These are phyloP conservation scores for Poecilia velifera DNA, from an alignment of 2,797 vertebrate genomes.

Conservation along the genomic window DNA sequence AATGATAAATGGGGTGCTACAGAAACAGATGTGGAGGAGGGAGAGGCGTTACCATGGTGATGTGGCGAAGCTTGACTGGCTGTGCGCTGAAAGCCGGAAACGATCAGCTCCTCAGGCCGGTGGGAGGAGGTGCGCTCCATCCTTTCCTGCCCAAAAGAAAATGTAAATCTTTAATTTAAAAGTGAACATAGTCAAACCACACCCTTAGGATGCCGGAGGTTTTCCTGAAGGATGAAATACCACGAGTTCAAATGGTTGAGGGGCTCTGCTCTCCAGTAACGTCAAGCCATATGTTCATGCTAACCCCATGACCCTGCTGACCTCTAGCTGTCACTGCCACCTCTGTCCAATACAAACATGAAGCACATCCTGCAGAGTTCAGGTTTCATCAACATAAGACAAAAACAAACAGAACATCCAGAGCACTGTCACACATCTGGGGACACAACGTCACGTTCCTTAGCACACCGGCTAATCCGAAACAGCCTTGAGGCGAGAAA, in stretches of 20 bases:
- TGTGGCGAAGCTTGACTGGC: slow-evolving; percentile 79
- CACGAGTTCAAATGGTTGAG: slow-evolving; percentile 32
- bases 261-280: slow-evolving; percentile 56
- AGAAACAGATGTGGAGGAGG: slow-evolving; percentile 9
- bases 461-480: slow-evolving; percentile 67
- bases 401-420: slow-evolving; percentile 1
- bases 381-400: neutral
- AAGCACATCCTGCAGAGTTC: slow-evolving; percentile 15
- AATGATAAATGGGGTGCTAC: neutral
- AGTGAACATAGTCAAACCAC: slow-evolving; percentile 13
- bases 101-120: slow-evolving; percentile 81
- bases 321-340: neutral
- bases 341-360: neutral
- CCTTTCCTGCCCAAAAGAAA: slow-evolving; percentile 83
- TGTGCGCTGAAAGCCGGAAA: slow-evolving; percentile 82
- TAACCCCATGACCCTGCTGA: slow-evolving; percentile 36
- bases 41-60: slow-evolving; percentile 85
- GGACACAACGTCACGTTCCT: slow-evolving; percentile 55
- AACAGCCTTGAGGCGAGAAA: slow-evolving; percentile 63
- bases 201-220: slow-evolving; percentile 21
- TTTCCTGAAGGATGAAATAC: slow-evolving; percentile 18
- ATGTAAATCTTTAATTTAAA: neutral
- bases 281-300: slow-evolving; percentile 38
- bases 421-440: slow-evolving; percentile 42
- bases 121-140: slow-evolving; percentile 86